Conservation (phyloP, 2,888 invertebrate genomes). For the Limenitis camilla region DNA sequence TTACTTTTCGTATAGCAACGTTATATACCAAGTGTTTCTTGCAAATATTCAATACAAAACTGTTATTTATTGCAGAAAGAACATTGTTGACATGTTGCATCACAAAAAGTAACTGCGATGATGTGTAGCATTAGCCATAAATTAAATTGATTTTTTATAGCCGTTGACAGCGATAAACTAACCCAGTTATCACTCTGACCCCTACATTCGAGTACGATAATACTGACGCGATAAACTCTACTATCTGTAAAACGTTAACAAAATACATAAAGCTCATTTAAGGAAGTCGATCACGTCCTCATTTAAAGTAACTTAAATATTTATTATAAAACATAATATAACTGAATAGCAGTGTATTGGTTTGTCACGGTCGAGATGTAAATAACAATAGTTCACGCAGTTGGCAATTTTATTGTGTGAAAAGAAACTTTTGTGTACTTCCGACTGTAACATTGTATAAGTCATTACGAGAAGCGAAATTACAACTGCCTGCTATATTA, state of each 20-base stretch:
- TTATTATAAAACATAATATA: neutral
- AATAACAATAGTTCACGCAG: conserved; percentile 17
- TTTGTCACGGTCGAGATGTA: conserved; percentile 10
- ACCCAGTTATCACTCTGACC: conserved; percentile 18
- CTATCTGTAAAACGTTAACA: conserved; percentile 11
- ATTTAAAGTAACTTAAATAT: neutral
- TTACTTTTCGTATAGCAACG: too few relatives aligned
- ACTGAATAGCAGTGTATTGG: conserved; percentile 3
- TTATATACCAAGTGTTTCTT: too few relatives aligned
- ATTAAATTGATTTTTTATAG: conserved; percentile 13
- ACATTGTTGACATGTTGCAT: too few relatives aligned
- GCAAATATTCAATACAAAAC: too few relatives aligned
- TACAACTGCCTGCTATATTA: conserved; percentile 8
- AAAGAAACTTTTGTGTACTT: conserved; percentile 19
- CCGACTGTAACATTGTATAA: conserved; percentile 13
- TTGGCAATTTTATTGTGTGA: conserved; percentile 14
- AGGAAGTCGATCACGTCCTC: conserved; percentile 2
- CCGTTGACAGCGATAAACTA: conserved; percentile 5
- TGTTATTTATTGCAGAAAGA: too few relatives aligned
- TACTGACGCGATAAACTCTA: conserved; percentile 13
- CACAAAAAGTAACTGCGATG: neutral
- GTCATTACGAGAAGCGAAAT: conserved; percentile 17
- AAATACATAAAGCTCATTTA: conserved; percentile 2
- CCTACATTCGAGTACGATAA: conserved; percentile 8
- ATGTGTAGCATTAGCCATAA: neutral